Conservation (phyloP, 2,797 vertebrate species). For the Petrocephalus schoutedeni region DNA sequence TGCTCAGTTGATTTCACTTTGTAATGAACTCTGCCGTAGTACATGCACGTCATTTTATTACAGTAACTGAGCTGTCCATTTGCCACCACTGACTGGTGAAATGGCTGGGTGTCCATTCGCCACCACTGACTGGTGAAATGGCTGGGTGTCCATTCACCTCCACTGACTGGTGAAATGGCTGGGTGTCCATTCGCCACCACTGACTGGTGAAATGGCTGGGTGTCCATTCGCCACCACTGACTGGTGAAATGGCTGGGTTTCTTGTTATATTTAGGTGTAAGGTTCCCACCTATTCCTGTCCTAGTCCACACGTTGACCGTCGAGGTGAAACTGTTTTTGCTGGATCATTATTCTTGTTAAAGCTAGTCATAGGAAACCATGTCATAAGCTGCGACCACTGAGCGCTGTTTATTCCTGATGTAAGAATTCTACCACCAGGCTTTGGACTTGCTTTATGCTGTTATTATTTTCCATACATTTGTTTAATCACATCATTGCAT, state of each 20-base stretch:
- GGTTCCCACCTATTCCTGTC: neutral
- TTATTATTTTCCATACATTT: neutral
- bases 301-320: neutral
- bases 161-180: neutral
- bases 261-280: slow-evolving; percentile 14
- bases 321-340: neutral
- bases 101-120: neutral
- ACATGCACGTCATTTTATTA: slow-evolving; percentile 1
- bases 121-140: neutral
- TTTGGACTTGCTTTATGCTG: neutral
- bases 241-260: slow-evolving; percentile 2
- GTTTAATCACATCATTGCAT: neutral
- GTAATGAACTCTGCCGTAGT: neutral
- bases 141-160: neutral
- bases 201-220: neutral
- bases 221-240: too few relatives aligned
- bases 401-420: neutral
- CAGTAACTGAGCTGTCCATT: neutral
- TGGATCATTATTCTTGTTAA: neutral
- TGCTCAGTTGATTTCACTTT: neutral
- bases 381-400: neutral
- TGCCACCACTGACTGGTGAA: neutral
- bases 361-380: neutral
- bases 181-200: neutral
- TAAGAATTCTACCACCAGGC: neutral